phyloP scores from a whole-genome alignment of 1,140 invertebrate genomes.

The Maconellicoccus hirsutus region DNA sequence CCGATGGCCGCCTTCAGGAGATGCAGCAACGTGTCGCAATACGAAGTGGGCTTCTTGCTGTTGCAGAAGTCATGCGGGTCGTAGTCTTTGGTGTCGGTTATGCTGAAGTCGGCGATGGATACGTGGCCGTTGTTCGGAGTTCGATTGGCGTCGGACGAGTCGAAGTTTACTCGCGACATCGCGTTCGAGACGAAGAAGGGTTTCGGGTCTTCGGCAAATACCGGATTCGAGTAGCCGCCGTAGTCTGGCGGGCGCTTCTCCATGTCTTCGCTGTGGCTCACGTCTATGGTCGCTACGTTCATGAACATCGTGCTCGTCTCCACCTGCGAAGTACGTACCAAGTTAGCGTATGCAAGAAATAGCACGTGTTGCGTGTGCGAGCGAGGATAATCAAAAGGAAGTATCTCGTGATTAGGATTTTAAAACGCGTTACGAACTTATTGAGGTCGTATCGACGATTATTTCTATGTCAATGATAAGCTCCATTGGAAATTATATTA shows the following conservation, averaged over 20 bases:
- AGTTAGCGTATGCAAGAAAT: too few species aligned
- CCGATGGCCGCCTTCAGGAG: conserved; percentile 41
- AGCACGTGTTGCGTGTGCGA: too few species aligned
- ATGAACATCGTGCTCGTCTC: not conserved
- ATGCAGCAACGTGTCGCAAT: conserved; percentile 38
- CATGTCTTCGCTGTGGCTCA: not conserved
- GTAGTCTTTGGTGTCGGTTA: conserved; percentile 34
- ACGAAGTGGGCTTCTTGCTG: conserved; percentile 57
- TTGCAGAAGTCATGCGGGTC: conserved; percentile 49
- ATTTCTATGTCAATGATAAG: not conserved
- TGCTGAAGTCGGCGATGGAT: not conserved
- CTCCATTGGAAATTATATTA: not conserved
- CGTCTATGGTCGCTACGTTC: not conserved
- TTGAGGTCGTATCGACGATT: too few species aligned
- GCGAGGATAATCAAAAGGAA: too few species aligned
- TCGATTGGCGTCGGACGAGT: not conserved
- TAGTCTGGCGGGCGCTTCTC: not conserved
- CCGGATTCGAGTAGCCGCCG: not conserved
- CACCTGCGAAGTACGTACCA: too few species aligned
- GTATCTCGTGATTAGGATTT: too few species aligned
- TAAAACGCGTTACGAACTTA: too few species aligned
- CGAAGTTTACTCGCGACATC: not conserved
- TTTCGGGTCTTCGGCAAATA: not conserved
- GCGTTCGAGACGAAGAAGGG: not conserved
- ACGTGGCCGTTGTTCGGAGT: not conserved